Conservation (phyloP, 2,113 vertebrate species). For the cat (Felis catus) region F.catus_Fca126_mat1.0 CM031412.1:194972001-194972500, state of each 20-base stretch:
- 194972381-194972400: background rate
- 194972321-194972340: background rate
- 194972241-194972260: background rate
- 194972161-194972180: background rate
- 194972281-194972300: background rate
- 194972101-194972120: background rate
- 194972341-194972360: background rate
- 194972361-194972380: background rate
- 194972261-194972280: background rate
- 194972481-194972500: background rate
- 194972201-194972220: background rate
- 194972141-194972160: background rate
- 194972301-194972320: background rate
- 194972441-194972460: background rate
- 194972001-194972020: background rate
- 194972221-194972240: background rate
- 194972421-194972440: background rate
- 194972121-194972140: background rate
- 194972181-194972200: background rate
- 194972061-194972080: background rate
- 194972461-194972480: background rate
- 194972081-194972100: background rate
- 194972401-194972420: background rate
- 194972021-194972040: background rate
- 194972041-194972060: background rate